A percentile compares a stretch with the other conserved stretches of the same genome.
phyloP scores from a whole-genome alignment of 2,797 vertebrate genomes.

The Sebastes diaconus region DNA sequence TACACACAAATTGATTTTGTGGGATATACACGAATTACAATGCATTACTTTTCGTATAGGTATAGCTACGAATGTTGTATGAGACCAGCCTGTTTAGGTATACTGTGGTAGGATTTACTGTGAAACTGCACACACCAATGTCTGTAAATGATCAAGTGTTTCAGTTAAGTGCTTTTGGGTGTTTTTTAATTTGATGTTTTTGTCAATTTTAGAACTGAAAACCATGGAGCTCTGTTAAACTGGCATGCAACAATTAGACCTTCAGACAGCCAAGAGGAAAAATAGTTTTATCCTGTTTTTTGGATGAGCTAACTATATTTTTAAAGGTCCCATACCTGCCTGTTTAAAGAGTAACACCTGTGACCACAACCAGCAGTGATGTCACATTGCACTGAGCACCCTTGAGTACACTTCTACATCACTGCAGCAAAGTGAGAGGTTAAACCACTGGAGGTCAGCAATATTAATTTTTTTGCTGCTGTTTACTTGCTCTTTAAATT shows the following conservation, averaged over 20 bases:
- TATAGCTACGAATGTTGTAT: no score
- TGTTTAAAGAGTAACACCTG: not conserved
- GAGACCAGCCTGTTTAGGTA: no score
- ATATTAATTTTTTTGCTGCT: no score
- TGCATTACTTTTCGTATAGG: no score
- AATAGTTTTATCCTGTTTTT: not conserved
- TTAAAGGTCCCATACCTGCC: not conserved
- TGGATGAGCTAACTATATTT: not conserved
- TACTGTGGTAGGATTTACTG: not conserved
- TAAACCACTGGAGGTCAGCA: not conserved
- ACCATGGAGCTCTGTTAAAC: not conserved
- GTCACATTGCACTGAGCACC: not conserved
- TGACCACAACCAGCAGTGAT: not conserved
- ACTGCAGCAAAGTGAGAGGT: not conserved
- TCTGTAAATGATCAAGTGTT: not conserved
- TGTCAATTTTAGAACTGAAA: not conserved
- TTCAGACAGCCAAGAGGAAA: not conserved
- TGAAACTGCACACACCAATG: not conserved
- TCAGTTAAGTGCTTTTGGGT: not conserved
- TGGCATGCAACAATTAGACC: not conserved
- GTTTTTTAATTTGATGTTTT: not conserved
- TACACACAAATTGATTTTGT: no score
- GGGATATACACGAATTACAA: no score
- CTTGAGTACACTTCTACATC: not conserved
- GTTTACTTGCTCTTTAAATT: no score